These are phyloP conservation scores for Tetheella fluctuosa DNA, from an alignment of 2,888 invertebrate genomes.

Conservation along the genomic window DNA sequence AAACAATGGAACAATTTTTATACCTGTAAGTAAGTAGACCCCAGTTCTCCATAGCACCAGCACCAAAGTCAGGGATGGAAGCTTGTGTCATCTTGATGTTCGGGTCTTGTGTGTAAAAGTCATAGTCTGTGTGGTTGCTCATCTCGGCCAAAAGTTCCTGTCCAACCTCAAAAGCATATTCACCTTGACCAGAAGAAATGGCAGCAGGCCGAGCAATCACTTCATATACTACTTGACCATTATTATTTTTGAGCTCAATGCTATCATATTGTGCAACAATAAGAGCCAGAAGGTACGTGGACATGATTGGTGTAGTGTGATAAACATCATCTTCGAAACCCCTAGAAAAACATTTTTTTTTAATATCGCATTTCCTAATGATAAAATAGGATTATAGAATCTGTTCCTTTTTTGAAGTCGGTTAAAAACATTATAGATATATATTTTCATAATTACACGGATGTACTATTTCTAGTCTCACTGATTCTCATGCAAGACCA, in stretches of 20 bases:
- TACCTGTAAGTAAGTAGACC: constrained; percentile 90
- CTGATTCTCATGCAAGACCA: constrained; percentile 85
- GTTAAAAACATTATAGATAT: no score
- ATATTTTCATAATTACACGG: constrained; percentile 42
- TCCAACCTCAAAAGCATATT: constrained; percentile 72
- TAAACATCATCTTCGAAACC: constrained; percentile 61
- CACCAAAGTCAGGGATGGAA: constrained; percentile 90
- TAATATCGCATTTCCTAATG: no score
- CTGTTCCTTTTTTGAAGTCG: no score
- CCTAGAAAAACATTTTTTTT: constrained; percentile 41
- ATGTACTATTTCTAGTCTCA: constrained; percentile 27
- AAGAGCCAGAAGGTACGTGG: constrained; percentile 89
- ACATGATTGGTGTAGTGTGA: constrained; percentile 77
- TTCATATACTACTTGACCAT: constrained; percentile 52
- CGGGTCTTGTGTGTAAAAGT: constrained; percentile 74
- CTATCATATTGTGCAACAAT: constrained; percentile 85
- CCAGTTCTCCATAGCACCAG: constrained; percentile 95
- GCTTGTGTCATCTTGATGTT: constrained; percentile 87
- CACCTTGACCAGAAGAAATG: constrained; percentile 57
- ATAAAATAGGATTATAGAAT: no score
- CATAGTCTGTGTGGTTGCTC: constrained; percentile 82
- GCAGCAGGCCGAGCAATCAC: constrained; percentile 77
- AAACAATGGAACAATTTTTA: constrained; percentile 2
- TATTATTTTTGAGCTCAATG: constrained; percentile 16
- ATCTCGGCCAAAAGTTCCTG: constrained; percentile 73